Conservation (phyloP, 1,140 invertebrate genomes). For the Drosophila albomicans region DNA sequence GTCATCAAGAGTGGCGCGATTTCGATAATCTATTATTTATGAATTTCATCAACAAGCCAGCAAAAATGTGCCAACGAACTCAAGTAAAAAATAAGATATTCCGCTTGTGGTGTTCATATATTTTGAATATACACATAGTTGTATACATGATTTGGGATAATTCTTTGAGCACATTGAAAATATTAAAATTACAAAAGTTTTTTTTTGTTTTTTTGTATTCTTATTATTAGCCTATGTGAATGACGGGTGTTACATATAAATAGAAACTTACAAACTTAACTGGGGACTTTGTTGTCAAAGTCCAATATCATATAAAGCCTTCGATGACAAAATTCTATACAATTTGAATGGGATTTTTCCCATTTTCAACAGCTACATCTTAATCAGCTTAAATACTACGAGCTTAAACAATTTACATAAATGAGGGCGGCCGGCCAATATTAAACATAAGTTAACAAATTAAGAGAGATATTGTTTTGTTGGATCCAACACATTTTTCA, state of each 20-base stretch:
- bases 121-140: constrained; percentile 56
- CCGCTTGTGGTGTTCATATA: constrained; percentile 55
- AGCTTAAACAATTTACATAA: constrained; percentile 56
- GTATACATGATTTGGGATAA: constrained; percentile 37
- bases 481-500: constrained; percentile 47
- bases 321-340: constrained; percentile 69
- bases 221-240: constrained; percentile 56
- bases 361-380: constrained; percentile 28
- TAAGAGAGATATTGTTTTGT: constrained; percentile 53
- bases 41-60: constrained; percentile 15
- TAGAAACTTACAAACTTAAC: constrained; percentile 72
- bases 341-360: constrained; percentile 27
- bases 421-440: constrained; percentile 62
- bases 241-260: constrained; percentile 73
- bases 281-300: constrained; percentile 44
- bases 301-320: constrained; percentile 68
- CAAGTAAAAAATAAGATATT: constrained; percentile 10
- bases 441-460: constrained; percentile 51
- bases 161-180: constrained; percentile 70
- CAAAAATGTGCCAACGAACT: constrained; percentile 1
- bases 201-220: neutral
- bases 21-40: constrained; percentile 8
- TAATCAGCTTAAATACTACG: constrained; percentile 21
- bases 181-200: constrained; percentile 51
- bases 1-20: constrained; percentile 47